These are phyloP conservation scores for Spongia lamella DNA, from an alignment of 37 sponge, comb jelly and placozoan species.

Conservation along the genomic window DNA sequence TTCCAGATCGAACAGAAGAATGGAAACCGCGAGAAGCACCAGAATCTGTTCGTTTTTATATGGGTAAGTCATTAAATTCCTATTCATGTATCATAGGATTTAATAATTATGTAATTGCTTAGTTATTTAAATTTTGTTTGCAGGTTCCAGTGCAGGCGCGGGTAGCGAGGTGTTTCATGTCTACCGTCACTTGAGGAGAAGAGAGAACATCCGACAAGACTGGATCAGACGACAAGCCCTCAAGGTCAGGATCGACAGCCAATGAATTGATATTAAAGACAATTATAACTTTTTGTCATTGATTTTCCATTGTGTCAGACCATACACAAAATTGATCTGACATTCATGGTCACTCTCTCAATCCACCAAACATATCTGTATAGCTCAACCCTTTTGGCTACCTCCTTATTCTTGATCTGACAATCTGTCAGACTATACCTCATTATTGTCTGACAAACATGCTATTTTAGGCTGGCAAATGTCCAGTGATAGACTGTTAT, in stretches of 20 bases:
- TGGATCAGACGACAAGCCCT: slow-evolving; percentile 56
- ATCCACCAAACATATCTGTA: too few species aligned
- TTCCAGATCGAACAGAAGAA: slow-evolving; percentile 67
- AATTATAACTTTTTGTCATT: too few species aligned
- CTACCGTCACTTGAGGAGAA: slow-evolving; percentile 83
- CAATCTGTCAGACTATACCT: too few species aligned
- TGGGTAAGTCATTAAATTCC: slow-evolving; percentile 60
- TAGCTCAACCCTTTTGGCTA: background rate
- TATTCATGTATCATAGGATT: background rate
- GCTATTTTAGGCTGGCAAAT: too few species aligned
- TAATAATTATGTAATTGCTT: too few species aligned
- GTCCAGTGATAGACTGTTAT: too few species aligned
- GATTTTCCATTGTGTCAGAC: too few species aligned
- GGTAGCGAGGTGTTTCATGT: slow-evolving; percentile 98
- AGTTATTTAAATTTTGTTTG: background rate
- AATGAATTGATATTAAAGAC: background rate
- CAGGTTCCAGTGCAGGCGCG: slow-evolving; percentile 98
- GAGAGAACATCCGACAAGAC: slow-evolving; percentile 65
- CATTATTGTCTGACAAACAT: too few species aligned
- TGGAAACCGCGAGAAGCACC: slow-evolving; percentile 76
- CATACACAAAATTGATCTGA: too few species aligned
- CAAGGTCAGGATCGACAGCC: slow-evolving; percentile 31
- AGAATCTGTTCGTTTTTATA: slow-evolving; percentile 89
- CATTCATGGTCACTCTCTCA: too few species aligned
- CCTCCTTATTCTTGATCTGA: background rate